Evolutionary conservation across 1,140 invertebrate genomes (phyloP), one percentile per base, ranked within the genome.

Genomic region (Antheraea mylitta): DNA sequence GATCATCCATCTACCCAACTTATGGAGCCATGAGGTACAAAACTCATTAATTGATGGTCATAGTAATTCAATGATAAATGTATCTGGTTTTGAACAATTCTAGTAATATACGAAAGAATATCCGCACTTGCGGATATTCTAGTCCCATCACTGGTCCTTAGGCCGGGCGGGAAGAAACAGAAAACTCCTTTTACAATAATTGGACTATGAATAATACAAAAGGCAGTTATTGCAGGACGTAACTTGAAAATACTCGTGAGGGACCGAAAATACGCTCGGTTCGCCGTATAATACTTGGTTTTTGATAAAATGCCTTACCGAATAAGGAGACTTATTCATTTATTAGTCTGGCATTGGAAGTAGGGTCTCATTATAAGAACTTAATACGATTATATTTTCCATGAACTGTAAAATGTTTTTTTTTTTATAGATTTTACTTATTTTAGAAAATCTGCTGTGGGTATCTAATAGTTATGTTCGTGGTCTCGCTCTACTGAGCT

Each of bases 131-230:
- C 58, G 58, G 22, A 65, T 65, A 45, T 53, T 58, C 10, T 11
- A 9, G 30, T 37, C 53, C 48, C 48, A 66, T 37, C 65, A 65
- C 65, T 66, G 59, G 48, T 45, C 53, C 65, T 59, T 58, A 66
- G 65, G 38, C 19, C 22, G 19, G 22, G 30, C 16, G 71, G 73
- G 76, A 76, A 77, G 79, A 80, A 86, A 85, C 83, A 88, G 81
- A 86, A 83, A 84, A 86, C 86, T 86, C 86, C 87, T 88, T 89
- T 89, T 82, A 83, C 81, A 83, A 85, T 91, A 91, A 91, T 91
- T 91, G 89, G 87, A 76, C 81, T 80, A 89, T 89, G 89, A 89
- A 91, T 91, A 89, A 89, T 89, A 91, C 87, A 91, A 83, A 60
- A 89, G 85, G 73, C 81, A 81, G 84, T 88, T 90, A 87, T 89